Base-by-base conservation (phyloP, 2,888 invertebrate species). In the Hedya salicella region DNA sequence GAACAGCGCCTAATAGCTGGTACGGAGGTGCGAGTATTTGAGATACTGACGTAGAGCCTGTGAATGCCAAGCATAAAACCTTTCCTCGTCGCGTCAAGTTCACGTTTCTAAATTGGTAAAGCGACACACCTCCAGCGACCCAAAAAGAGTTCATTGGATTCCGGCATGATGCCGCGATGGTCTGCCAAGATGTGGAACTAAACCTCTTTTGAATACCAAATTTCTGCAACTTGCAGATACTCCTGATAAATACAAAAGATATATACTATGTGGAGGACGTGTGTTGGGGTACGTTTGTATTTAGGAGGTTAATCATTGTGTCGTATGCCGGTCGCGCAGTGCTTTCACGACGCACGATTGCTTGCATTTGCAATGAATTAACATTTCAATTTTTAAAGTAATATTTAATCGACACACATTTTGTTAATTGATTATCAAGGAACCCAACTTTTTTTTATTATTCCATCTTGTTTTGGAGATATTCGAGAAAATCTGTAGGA, bases 81-180 rank as follows among this genome's bases (percentile, higher is more conserved):
- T 16, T 32, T 50, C 9, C 16, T n/a, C 21, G 42, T 16, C 54
- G 40, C 16, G 52, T 16, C 62, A 44, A 46, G 54, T 54, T 48
- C 48, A 36, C 48, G 46, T 60, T 70, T 67, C 61, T 66, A 65
- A 69, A 59, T 61, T 32, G 30, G 19, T 56, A 56, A 63, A 63
- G 62, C 32, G 46, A 32, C 68, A 75, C 74, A 68, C 72, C 75
- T 76, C 70, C 71, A 65, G 68, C 76, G 86, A 82, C 87, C 87
- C 72, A 83, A 76, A 87, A 83, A 87, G 76, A 79, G 88, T 85
- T 87, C 89, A 85, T 32, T 81, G 86, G 86, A 81, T 83, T 87
- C 86, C 83, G 83, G 87, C 83, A 86, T 87, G 75, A 80, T 72
- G 66, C 59, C 71, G 75, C 73, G 77, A 73, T 79, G 79, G 85